A percentile compares a stretch with the other conserved stretches of the same genome.
Conservation (phyloP, 1,140 invertebrate species). For the Drosophila takahashii region DNA sequence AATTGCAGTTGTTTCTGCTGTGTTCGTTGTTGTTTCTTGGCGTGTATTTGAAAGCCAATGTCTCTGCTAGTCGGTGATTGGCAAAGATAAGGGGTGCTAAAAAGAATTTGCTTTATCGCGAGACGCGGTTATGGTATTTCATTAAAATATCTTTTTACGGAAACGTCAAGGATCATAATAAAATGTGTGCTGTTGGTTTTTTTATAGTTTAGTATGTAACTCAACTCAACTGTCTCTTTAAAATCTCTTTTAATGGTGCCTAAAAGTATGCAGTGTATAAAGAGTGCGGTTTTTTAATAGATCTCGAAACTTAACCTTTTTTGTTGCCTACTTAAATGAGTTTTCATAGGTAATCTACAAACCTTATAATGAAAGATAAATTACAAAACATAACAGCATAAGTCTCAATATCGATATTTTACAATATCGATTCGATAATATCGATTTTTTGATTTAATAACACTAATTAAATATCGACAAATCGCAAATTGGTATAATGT, state of each 20-base stretch:
- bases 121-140: not conserved
- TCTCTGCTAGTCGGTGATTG: conserved; percentile 42
- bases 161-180: not conserved
- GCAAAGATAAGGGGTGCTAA: conserved; percentile 30
- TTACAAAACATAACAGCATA: too few relatives aligned
- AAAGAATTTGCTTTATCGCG: not conserved
- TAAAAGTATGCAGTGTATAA: not conserved
- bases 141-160: not conserved
- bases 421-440: too few relatives aligned
- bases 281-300: too few relatives aligned
- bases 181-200: not conserved
- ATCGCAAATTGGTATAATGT: too few relatives aligned
- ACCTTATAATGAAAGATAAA: too few relatives aligned
- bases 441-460: too few relatives aligned
- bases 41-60: conserved; percentile 55
- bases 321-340: not conserved
- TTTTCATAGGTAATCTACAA: too few relatives aligned
- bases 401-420: too few relatives aligned
- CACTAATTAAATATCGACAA: too few relatives aligned
- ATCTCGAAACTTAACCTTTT: not conserved
- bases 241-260: not conserved
- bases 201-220: not conserved
- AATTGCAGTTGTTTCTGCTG: conserved; percentile 38
- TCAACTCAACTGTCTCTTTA: not conserved
- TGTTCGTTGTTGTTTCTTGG: conserved; percentile 33